These are phyloP conservation scores for Girardinus metallicus DNA, from an alignment of 2,797 vertebrate genomes.

Conservation along the genomic window DNA sequence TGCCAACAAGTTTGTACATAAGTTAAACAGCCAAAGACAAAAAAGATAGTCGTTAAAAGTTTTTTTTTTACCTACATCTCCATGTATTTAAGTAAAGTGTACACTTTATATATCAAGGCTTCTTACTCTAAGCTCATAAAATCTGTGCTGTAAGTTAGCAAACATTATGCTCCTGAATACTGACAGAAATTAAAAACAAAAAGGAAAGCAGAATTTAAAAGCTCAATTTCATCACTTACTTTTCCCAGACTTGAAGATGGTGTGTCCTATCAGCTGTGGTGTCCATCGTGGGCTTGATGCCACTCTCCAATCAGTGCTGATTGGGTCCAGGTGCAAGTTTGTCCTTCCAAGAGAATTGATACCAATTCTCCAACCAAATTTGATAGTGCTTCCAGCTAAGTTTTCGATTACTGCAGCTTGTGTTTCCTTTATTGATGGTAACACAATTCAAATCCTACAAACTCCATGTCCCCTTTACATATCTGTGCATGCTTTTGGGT, in stretches of 20 bases:
- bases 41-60: not conserved
- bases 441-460: constrained; percentile 8
- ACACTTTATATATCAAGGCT: constrained; percentile 5
- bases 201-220: constrained; percentile 18
- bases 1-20: constrained; percentile 54
- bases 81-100: not conserved
- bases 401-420: constrained; percentile 46
- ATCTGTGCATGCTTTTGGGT: constrained; percentile 12
- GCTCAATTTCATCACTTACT: constrained; percentile 20
- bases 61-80: not conserved
- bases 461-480: constrained; percentile 22
- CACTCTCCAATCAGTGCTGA: constrained; percentile 74
- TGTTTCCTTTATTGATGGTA: constrained; percentile 7
- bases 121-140: not conserved
- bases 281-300: constrained; percentile 59
- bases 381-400: constrained; percentile 42
- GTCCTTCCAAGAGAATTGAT: constrained; percentile 76
- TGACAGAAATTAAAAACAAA: constrained; percentile 7
- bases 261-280: constrained; percentile 62
- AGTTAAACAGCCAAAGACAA: not conserved
- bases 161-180: constrained; percentile 12
- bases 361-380: constrained; percentile 53
- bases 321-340: constrained; percentile 77
- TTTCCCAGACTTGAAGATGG: not conserved
- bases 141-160: not conserved